These are phyloP conservation scores for Pheucticus melanocephalus DNA, from an alignment of 2,113 vertebrate species.

Conservation along the genomic window DNA sequence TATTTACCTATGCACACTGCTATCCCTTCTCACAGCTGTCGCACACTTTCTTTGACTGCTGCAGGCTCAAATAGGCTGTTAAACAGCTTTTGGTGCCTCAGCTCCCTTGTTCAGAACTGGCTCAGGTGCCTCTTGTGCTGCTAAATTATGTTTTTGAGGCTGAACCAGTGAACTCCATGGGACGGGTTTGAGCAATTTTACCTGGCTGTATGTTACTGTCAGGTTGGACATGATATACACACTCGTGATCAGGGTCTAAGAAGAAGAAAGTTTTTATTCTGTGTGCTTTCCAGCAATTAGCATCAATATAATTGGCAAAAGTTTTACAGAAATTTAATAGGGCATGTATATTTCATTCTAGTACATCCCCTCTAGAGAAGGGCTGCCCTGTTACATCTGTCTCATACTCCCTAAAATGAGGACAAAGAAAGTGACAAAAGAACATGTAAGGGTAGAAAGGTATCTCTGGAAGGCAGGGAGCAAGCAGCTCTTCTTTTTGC, in stretches of 20 bases:
- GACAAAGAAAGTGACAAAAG: background rate
- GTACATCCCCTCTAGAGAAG: background rate
- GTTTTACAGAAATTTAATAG: too few species aligned
- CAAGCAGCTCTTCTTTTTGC: background rate
- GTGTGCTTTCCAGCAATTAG: too few species aligned
- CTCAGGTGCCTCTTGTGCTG: background rate
- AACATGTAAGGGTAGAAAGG: background rate
- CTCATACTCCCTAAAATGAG: background rate
- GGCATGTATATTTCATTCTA: background rate
- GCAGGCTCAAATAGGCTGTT: background rate
- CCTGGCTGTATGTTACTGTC: background rate
- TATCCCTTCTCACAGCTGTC: background rate
- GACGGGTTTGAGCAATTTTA: background rate
- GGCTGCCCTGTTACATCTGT: background rate
- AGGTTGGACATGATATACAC: too few species aligned
- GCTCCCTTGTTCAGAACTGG: background rate
- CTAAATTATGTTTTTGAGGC: background rate
- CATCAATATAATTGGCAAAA: too few species aligned
- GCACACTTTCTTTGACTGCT: background rate
- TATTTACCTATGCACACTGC: background rate
- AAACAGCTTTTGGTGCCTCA: background rate
- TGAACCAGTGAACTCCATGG: background rate
- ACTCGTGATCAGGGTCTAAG: too few species aligned
- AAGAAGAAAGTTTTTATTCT: too few species aligned
- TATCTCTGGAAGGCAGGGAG: background rate